Percentiles rank a stretch among this genome's conserved stretches.
Evolutionary conservation across 1,140 invertebrate species (phyloP).

Genomic region (Heliconius hewitsoni): DNA sequence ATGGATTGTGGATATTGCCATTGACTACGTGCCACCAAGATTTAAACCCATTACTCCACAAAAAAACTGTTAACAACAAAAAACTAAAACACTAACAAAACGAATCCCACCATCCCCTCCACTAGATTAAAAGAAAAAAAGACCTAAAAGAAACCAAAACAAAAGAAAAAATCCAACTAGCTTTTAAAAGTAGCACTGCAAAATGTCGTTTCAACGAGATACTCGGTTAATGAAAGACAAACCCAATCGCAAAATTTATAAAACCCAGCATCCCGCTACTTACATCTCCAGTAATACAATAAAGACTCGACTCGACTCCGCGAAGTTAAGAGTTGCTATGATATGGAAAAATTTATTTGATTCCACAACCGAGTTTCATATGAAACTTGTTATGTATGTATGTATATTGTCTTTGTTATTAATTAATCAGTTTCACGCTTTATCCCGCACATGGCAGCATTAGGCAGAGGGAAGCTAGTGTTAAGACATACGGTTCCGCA

Average conservation of each 20-base stretch:
- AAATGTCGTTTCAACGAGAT: neutral
- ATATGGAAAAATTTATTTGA: neutral
- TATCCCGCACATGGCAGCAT: too few species aligned
- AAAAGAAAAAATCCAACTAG: neutral
- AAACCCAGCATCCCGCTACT: neutral
- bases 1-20: too few species aligned
- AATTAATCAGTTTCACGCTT: too few species aligned
- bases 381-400: neutral
- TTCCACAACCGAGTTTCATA: neutral
- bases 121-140: neutral
- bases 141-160: neutral
- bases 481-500: too few species aligned
- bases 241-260: slow-evolving; percentile 3
- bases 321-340: neutral
- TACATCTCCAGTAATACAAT: slow-evolving; percentile 7
- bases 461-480: too few species aligned
- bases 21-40: too few species aligned
- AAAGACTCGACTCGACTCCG: neutral
- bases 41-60: too few species aligned
- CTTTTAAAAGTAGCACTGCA: neutral
- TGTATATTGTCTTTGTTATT: neutral
- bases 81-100: too few species aligned
- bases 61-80: too few species aligned
- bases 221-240: slow-evolving; percentile 9
- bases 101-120: too few species aligned